Evolutionary conservation across 2,888 invertebrate genomes (phyloP).

Genomic region (Micoletzkya japonica): DNA sequence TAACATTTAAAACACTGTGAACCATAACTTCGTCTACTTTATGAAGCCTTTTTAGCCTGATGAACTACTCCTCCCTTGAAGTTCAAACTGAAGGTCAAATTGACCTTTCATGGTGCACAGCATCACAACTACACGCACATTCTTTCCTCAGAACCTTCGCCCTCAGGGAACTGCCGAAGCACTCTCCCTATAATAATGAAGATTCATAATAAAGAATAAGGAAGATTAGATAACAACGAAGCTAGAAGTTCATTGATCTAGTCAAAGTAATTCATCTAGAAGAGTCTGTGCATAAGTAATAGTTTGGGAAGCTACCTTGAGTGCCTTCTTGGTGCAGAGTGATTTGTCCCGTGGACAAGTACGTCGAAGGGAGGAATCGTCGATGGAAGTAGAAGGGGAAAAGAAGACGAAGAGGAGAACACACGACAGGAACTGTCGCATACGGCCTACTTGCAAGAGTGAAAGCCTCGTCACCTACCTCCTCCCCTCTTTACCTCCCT

Average conservation of each 20-base stretch:
- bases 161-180: slow-evolving; percentile 48
- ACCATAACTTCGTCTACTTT: too few species aligned
- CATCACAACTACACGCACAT: slow-evolving; percentile 46
- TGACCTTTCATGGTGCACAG: slow-evolving; percentile 46
- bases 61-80: too few species aligned
- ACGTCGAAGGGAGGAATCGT: slow-evolving; percentile 1
- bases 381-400: not conserved
- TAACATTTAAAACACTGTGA: not conserved
- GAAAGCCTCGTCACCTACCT: too few species aligned
- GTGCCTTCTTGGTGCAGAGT: slow-evolving; percentile 44
- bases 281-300: not conserved
- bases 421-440: not conserved
- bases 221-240: not conserved
- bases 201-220: not conserved
- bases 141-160: slow-evolving; percentile 44
- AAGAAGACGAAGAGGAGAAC: slow-evolving; percentile 14
- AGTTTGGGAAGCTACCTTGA: slow-evolving; percentile 26
- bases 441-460: too few species aligned
- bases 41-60: too few species aligned
- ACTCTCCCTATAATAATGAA: slow-evolving; percentile 39
- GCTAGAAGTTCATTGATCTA: too few species aligned
- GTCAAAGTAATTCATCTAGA: too few species aligned
- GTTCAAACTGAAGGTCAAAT: too few species aligned
- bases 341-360: slow-evolving; percentile 43
- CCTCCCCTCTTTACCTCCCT: too few species aligned